Base-by-base conservation (phyloP, 1,140 invertebrate species). In the Ceratina calcarata region DNA sequence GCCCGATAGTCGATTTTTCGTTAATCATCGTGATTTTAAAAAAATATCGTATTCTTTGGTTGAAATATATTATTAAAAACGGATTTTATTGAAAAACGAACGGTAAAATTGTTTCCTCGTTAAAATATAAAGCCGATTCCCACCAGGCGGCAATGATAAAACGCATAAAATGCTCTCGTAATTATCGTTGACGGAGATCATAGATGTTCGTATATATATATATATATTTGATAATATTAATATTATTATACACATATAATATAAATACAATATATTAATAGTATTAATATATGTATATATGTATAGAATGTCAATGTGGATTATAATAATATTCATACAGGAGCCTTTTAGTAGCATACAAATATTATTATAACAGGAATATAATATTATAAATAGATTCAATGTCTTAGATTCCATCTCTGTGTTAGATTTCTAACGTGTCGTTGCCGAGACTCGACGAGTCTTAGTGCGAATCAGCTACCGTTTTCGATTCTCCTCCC, bases 241-340 rank as follows among this genome's bases (percentile, higher is more conserved):
- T 78, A 72, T 72, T 78, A 78, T 78, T 78, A 72, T 78, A 72
- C 69, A 78, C 69, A 72, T 78, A 77, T 76, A 76, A 76, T 78
- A 78, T 78, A 78, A 72, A 78, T 71, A 78, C 68, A 78, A 71
- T 78, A 78, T 78, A 64, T 71, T 78, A 78, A 72, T 78, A 72
- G 32, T 64, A 78, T 78, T 78, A 78, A 72, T 78, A 71, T 78
- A 71, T 76, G 53, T 76, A 76, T 76, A 65, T 45, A 45, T 61
- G 51, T 55, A 69, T 69, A 69, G 67, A 77, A 60, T 60, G 66
- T 69, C 57, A 62, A 53, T 70, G 37, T 64, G n/a, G 68, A 62
- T 78, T 78, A 64, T 51, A 78, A 78, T 78, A 78, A 78, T 78
- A 62, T 78, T 78, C 57, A 32, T 78, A 71, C 45, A 62, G 67